Conservation (phyloP, 2,797 vertebrate genomes). For the Periparus ater region DNA sequence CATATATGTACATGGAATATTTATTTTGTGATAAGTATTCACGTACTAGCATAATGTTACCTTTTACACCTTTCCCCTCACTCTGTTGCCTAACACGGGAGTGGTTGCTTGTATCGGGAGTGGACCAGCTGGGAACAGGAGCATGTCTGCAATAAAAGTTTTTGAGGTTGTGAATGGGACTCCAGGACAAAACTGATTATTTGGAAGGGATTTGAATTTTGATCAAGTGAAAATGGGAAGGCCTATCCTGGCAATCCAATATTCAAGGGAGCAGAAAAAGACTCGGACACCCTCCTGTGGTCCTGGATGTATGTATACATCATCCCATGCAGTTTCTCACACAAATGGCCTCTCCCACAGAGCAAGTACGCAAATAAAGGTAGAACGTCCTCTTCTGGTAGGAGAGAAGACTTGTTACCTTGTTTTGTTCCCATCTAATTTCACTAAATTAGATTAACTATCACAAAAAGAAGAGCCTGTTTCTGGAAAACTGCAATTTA, state of each 20-base stretch:
- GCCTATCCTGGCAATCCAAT: not conserved
- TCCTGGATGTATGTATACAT: not conserved
- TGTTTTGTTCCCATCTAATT: not conserved
- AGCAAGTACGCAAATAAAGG: not conserved
- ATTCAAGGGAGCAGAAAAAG: not conserved
- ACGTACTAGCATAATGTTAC: not conserved
- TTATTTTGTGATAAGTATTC: not conserved
- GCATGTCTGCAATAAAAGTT: not conserved
- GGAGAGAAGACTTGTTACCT: not conserved
- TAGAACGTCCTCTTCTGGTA: slow-evolving; percentile 43
- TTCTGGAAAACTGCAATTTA: not conserved
- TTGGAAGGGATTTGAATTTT: not conserved
- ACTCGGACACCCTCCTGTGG: not conserved
- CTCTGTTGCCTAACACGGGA: not conserved
- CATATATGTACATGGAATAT: not conserved
- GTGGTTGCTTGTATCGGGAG: not conserved
- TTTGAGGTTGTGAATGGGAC: not conserved
- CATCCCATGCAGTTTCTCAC: not conserved
- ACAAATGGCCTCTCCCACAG: not conserved
- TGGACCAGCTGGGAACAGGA: not conserved
- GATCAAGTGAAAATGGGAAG: not conserved
- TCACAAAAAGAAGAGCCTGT: not conserved
- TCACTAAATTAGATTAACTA: no score
- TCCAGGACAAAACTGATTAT: not conserved
- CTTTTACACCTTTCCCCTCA: not conserved